Evolutionary conservation across 1,140 invertebrate genomes (phyloP), one percentile per base, ranked within the genome.

Genomic region (Drosophila pallidifrons): DNA sequence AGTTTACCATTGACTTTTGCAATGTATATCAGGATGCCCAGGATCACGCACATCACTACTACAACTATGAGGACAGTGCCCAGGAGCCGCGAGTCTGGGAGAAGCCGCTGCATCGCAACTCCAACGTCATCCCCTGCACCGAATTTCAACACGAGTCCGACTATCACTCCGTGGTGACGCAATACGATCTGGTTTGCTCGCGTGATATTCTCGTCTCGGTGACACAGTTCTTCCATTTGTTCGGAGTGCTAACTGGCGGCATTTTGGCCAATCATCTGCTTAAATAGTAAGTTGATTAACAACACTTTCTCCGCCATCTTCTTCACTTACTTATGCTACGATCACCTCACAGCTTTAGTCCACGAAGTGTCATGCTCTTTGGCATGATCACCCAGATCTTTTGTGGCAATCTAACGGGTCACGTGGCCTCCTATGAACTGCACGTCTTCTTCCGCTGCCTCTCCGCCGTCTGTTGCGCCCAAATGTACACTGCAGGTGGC

Each of bases 151-250:
- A 93, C 65, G 49, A 86, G 28, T 45, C 87, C 7, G 80, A 86
- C 41, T 93, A 81, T 49, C 81, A 92, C 10, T 93, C 92, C 45
- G 77, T 93, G 25, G 91, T 93, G 10, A 92, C 92, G 1, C 91
- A 93, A 71, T 93, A 89, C 70, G 92, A 93, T 79, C 67, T 93
- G 43, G 91, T 93, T 16, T 93, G 93, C 64, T 93, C 93, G 2
- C 89, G 91, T 35, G 91, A 91, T 52, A 93, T 93, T 13, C 77
- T 93, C n/a, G 90, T 93, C 16, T 93, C 93, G 5, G 91, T 93
- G 5, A 93, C 93, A 7, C 93, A 93, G 75, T 93, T 92, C 79
- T 93, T 93, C 75, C 93, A 93, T 76, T 69, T 93, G 6, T 93
- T 93, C 47, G 93, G 93, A 28, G 93, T 93, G 5, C 82, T 93